Evolutionary conservation across 2,888 invertebrate species (phyloP), one percentile per base, ranked within the genome.

Genomic region (Pollenia labialis): DNA sequence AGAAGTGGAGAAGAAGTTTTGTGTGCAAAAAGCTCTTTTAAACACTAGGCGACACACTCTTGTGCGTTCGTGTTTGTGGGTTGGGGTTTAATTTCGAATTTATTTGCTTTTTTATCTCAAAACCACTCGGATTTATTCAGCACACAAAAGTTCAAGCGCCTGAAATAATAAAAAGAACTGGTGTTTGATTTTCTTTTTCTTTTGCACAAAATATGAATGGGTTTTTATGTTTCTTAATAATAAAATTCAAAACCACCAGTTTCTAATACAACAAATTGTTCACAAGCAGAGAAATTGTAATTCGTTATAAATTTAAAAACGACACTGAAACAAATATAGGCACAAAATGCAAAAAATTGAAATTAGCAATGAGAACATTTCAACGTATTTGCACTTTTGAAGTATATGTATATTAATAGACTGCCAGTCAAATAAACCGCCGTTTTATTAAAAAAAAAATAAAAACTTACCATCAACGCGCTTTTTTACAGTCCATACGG

Each of bases 401-500:
- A 85, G 69, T 64, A 76, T n/a, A 66, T 56, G 14, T 64, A 72
- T 56, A 56, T 64, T 72, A 32, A 75, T 69, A 72, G 60, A 46
- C 14, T 74, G 54, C 42, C 71, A 76, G n/a, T 58, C 14, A 50
- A 50, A 85, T 16, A 32, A 64, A 60, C 23, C 0, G 40, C 11
- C 42, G 48, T 11, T 14, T 77, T 16, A 46, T 72, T 6, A 32
- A 32, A 32, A 32, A 2, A 32, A 32, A 32, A 6, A 6, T 6
- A 32, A 32, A 60, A 89, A 95, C 96, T 97, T 94, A 99, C 99
- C 99, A 94, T 99, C 99, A 92, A 97, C 96, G 93, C 98, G 96
- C 91, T 97, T 95, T 92, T 98, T 98, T 23, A 99, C 99, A 46
- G 99, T 99, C 99, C 99, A 99, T 2, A 99, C 99, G 90, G 99